Evolutionary conservation across 2,113 vertebrate species (phyloP).

Genomic region (Anser brachyrhynchus): DNA sequence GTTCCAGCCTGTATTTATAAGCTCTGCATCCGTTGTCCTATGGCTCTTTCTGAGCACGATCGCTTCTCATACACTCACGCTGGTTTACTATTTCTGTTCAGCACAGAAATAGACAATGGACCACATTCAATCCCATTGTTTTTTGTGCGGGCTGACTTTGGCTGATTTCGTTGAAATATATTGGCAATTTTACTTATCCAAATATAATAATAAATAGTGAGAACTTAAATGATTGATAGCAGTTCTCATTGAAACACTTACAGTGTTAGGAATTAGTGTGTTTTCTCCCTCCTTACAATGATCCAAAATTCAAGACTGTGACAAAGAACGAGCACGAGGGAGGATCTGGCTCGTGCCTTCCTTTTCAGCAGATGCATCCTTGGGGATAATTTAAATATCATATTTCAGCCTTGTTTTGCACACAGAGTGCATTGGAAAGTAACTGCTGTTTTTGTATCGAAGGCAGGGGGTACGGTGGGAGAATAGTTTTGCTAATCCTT

Average conservation of each 20-base stretch:
- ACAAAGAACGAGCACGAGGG: slow-evolving; percentile 67
- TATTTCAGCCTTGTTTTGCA: slow-evolving; percentile 75
- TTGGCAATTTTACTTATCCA: slow-evolving; percentile 13
- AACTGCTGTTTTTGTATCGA: slow-evolving; percentile 68
- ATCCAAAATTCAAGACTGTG: slow-evolving; percentile 69
- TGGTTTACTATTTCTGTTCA: slow-evolving; percentile 62
- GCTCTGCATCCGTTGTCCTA: not conserved
- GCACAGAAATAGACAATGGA: slow-evolving; percentile 48
- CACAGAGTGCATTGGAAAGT: slow-evolving; percentile 63
- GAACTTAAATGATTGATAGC: slow-evolving; percentile 41
- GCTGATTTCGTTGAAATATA: slow-evolving; percentile 19
- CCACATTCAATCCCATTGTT: slow-evolving; percentile 38
- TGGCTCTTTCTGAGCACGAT: not conserved
- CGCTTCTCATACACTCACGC: not conserved
- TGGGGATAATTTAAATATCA: slow-evolving; percentile 78
- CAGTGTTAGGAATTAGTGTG: slow-evolving; percentile 35
- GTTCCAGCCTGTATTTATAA: not conserved
- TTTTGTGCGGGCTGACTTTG: not conserved
- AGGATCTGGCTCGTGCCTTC: slow-evolving; percentile 72
- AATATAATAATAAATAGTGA: slow-evolving; percentile 34
- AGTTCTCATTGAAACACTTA: slow-evolving; percentile 21
- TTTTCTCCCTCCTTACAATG: slow-evolving; percentile 5
- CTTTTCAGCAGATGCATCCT: slow-evolving; percentile 74
- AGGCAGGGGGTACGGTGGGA: slow-evolving; percentile 40
- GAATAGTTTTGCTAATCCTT: slow-evolving; percentile 50